Base-by-base conservation (phyloP, 2,113 vertebrate genomes). In the Ellobius talpinus region DNA sequence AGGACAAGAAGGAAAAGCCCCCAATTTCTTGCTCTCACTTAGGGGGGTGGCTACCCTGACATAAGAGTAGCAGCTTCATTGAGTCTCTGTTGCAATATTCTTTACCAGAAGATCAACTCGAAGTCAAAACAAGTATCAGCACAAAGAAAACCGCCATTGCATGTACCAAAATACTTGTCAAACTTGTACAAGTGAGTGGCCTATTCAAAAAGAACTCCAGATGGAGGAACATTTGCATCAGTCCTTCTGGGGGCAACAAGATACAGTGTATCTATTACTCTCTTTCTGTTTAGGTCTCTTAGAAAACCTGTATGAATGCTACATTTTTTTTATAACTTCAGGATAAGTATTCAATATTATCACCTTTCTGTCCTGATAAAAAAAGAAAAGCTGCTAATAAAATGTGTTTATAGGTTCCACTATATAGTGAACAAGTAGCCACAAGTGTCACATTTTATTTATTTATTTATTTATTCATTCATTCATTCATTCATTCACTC, bases 91-190 rank as follows among this genome's bases (percentile, higher is more conserved):
- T 58, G 65, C 31, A 94, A 84, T 68, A 91, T 36, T 79, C n/a
- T 79, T 95, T 84, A 89, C 73, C 81, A 84, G 86, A 4, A 78
- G 94, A 97, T 96, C 73, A 96, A 78, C 3, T 42, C 8, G 23
- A 90, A 96, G 79, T 90, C 19, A 94, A 94, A 95, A 93, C 82
- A 94, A 95, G 73, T 74, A 89, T 5, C 7, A 52, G 45, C 85
- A 94, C 87, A 78, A 96, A 93, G 90, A 81, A 92, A 94, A 63
- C 90, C 65, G n/a, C 45, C 65, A 39, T 63, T 91, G 17, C 85
- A 9, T 76, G 19, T 21, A 66, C 70, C 55, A 90, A 94, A 86
- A 76, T 82, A 74, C 84, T 87, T 84, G 63, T 93, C 61, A 73
- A 33, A 68, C 58, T 93, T 93, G 16, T 23, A 93, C 21, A 39